Percentiles rank a stretch among this genome's conserved stretches.
phyloP scores from a whole-genome alignment of 2,888 invertebrate genomes.

The Alentia gelatinosa region DNA sequence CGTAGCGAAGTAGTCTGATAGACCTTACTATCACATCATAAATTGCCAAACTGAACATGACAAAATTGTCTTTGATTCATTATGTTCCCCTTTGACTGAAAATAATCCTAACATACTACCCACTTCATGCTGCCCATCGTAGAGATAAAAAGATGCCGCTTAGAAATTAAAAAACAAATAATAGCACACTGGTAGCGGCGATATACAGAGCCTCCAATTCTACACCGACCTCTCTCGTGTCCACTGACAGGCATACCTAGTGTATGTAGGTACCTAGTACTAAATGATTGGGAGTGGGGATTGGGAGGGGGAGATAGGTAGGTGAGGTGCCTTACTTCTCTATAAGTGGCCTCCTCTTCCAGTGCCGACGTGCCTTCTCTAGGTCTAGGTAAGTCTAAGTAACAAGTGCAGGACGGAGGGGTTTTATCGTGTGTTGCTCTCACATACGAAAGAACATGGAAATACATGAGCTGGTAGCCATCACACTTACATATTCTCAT shows the following conservation, averaged over 20 bases:
- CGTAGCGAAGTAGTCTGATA: too few species aligned
- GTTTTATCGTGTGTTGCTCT: neutral
- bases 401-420: slow-evolving; percentile 6
- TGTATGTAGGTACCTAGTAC: neutral
- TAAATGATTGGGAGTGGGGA: neutral
- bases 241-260: neutral
- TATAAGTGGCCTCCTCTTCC: too few species aligned
- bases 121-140: slow-evolving; percentile 25
- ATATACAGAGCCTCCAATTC: neutral
- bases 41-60: too few species aligned
- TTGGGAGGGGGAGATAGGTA: neutral
- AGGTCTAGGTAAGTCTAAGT: neutral
- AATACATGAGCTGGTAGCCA: neutral
- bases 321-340: too few species aligned
- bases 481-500: neutral
- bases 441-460: neutral
- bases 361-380: neutral
- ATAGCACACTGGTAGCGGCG: neutral
- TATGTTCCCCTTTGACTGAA: too few species aligned
- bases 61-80: too few species aligned
- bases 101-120: neutral
- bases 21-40: too few species aligned
- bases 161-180: neutral
- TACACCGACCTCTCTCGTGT: neutral
- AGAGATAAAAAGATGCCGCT: neutral